Evolutionary conservation across 1,140 invertebrate species (phyloP), one percentile per base, ranked within the genome.

Genomic region (Brachionus rotundiformis): DNA sequence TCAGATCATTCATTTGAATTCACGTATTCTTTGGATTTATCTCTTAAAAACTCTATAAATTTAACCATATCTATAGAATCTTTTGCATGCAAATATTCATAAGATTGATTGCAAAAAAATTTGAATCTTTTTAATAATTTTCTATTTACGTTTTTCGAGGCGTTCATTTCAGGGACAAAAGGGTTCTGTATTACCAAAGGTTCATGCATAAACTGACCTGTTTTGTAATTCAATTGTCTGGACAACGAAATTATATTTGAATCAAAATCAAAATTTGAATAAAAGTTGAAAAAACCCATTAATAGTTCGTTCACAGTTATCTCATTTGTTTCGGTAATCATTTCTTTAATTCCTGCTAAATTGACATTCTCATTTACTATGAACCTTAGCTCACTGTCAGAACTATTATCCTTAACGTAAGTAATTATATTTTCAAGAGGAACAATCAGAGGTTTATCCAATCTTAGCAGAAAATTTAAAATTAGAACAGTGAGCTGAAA

Each of bases 261-360:
- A 25, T 59, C 31, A 29, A 79, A 79, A 63, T 79, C 76, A 79
- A 79, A 79, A 36, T 79, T 54, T 11, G 76, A 54, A 63, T 79
- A 79, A 41, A 59, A 79, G 41, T 59, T 79, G 36, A 79, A 59
- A 41, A 79, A 79, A 3, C 59, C 59, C 59, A 59, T 39, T 13
- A 79, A 16, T 13, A 79, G 13, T 11, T 79, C 47, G 2, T 25
- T 63, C 11, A 79, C 31, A 16, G 19, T 23, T 33, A 31, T 19
- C 29, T 59, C 23, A 79, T 79, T 79, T 5, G 54, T 79, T 0
- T 36, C 19, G 39, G 54, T 79, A 4, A 79, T 10, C 2, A 36
- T 59, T 29, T 27, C n/a, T 63, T 41, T 79, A 10, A 79, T 19
- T 10, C 1, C 31, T 5, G 16, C 6, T 13, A 79, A 13, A 36